These are phyloP conservation scores for Leptobrachium ailaonicum DNA, from an alignment of 2,113 vertebrate genomes.

Conservation along the genomic window DNA sequence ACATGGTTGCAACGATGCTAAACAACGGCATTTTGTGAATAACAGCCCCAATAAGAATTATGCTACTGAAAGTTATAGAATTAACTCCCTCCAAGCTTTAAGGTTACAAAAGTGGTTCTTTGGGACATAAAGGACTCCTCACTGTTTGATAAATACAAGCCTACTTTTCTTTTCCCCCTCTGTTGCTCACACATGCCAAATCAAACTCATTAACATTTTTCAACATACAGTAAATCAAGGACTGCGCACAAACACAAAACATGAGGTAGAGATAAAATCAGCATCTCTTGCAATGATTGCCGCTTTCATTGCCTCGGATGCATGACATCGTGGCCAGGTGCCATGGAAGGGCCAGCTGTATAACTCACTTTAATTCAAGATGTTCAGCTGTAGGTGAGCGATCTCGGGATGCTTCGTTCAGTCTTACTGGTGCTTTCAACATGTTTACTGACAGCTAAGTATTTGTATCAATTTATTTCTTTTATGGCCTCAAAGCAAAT, in stretches of 20 bases:
- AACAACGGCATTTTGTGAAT: too few relatives aligned
- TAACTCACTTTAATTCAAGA: neutral
- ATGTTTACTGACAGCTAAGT: conserved; percentile 25
- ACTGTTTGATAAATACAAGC: too few relatives aligned
- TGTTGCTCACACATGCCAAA: too few relatives aligned
- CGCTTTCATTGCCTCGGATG: conserved; percentile 11
- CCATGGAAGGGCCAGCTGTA: neutral
- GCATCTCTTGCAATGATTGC: conserved; percentile 3
- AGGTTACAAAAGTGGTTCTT: too few relatives aligned
- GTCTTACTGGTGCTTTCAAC: neutral
- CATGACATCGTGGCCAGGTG: neutral
- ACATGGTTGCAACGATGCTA: too few relatives aligned
- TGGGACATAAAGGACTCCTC: too few relatives aligned
- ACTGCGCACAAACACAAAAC: neutral
- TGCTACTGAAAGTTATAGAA: too few relatives aligned
- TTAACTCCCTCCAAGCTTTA: too few relatives aligned
- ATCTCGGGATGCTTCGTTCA: neutral
- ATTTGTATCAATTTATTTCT: conserved; percentile 31
- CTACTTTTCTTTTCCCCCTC: too few relatives aligned
- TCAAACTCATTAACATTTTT: too few relatives aligned
- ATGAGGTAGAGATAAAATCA: neutral
- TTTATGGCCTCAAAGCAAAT: conserved; percentile 18
- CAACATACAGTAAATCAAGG: neutral
- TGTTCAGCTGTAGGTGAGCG: neutral
- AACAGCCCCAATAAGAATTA: too few relatives aligned